Conservation (phyloP, 2,797 vertebrate genomes). For the Catostomus latipinnis region DNA sequence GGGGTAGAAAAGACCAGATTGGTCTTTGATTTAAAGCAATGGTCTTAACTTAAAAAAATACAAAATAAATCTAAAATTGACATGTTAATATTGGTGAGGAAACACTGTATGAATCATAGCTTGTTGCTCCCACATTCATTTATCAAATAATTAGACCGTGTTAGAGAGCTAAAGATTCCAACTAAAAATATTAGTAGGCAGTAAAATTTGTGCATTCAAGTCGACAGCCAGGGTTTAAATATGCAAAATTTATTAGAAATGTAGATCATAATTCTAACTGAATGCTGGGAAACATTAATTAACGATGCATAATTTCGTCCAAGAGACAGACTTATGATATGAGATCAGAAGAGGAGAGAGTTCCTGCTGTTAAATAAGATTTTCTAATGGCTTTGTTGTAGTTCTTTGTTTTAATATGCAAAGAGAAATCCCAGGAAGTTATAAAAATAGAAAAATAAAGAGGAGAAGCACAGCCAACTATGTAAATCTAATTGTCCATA, state of each 20-base stretch:
- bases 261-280: background rate
- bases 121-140: too few relatives aligned
- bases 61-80: background rate
- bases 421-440: background rate
- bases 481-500: background rate
- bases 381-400: too few relatives aligned
- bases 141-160: too few relatives aligned
- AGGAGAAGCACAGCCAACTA: background rate
- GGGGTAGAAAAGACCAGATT: background rate
- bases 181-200: background rate
- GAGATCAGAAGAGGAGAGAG: background rate
- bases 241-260: background rate
- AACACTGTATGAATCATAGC: too few relatives aligned
- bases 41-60: too few relatives aligned
- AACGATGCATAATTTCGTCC: constrained; percentile 11
- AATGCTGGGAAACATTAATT: background rate
- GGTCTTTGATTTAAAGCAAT: background rate
- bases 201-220: background rate
- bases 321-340: too few relatives aligned
- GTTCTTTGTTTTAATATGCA: background rate
- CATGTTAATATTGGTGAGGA: background rate
- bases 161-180: background rate
- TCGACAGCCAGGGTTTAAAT: background rate
- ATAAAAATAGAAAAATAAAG: constrained; percentile 1
- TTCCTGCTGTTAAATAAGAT: background rate